These are phyloP conservation scores for Argynnis bischoffii DNA, from an alignment of 2,888 invertebrate species.

Conservation along the genomic window DNA sequence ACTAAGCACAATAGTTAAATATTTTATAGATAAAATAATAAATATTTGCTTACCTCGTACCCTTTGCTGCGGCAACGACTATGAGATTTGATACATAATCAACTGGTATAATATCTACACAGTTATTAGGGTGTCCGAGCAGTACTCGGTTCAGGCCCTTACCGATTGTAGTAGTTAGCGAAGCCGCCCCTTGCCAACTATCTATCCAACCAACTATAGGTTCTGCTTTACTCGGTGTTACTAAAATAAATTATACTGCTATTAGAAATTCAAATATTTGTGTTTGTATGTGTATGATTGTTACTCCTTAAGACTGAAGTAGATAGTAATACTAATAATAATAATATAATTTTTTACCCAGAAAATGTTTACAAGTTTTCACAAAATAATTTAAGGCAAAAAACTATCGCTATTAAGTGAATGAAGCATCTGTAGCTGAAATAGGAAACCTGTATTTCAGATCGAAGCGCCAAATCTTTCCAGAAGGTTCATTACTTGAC, in stretches of 20 bases:
- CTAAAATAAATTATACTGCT: conserved; percentile 36
- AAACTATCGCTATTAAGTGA: too few relatives aligned
- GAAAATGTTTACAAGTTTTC: too few relatives aligned
- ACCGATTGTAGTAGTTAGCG: conserved; percentile 42
- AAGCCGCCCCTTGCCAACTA: conserved; percentile 48
- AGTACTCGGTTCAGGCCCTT: conserved; percentile 40
- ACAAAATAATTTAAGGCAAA: too few relatives aligned
- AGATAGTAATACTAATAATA: too few relatives aligned
- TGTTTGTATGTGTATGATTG: too few relatives aligned
- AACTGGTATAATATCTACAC: conserved; percentile 47
- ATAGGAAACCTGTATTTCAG: too few relatives aligned
- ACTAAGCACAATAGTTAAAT: neutral
- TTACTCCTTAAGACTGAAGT: too few relatives aligned
- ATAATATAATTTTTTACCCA: too few relatives aligned
- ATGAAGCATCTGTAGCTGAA: too few relatives aligned
- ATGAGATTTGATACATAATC: conserved; percentile 48
- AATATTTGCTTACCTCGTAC: conserved; percentile 43
- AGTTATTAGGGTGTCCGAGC: conserved; percentile 3
- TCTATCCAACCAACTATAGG: conserved; percentile 53
- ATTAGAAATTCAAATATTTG: too few relatives aligned
- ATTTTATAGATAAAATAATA: neutral
- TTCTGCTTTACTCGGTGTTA: conserved; percentile 47
- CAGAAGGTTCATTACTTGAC: too few relatives aligned
- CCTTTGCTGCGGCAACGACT: conserved; percentile 47
- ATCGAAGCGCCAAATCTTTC: too few relatives aligned